Base-by-base conservation (phyloP, 2,888 invertebrate genomes). In the Platypus cylindrus region DNA sequence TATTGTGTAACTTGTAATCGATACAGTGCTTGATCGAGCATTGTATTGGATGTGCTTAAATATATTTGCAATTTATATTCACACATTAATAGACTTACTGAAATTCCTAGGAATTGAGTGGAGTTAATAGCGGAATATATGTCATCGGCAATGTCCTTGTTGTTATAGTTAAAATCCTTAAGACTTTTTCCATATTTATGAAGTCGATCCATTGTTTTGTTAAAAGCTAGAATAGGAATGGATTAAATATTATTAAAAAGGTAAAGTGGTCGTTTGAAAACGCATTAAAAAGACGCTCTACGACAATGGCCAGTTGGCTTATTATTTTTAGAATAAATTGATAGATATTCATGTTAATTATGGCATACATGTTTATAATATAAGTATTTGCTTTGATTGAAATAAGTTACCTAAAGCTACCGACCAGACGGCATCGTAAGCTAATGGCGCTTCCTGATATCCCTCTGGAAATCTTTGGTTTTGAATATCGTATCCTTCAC, bases 391-490 rank as follows among this genome's bases (percentile, higher is more conserved):
- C 26, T 9, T 26, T 26, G 26, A 9, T 14, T 9, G 22, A 20
- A 24, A 15, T 13, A 33, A 39, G 27, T 55, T 63, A 83, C 83
- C 93, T 55, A 98, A 66, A 23, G 97, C 97, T 18, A 97, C 83
- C 24, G 97, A 91, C 98, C 98, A 99, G 30, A 98, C 90, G 7
- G 98, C 98, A 63, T 98, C 98, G 59, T 98, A 98, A 28, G 98
- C 98, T 36, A 98, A 65, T 0, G 98, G 98, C 5, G 98, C 97
- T 65, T 98, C 98, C 56, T 90, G 89, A 63, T 94, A 94, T 8
- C 95, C 94, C 60, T 87, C 89, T 3, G 90, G 90, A 62, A 78
- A 87, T 43, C 83, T 71, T 55, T 82, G 80, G 41, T 85, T 80
- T 57, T 82, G 84, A 48, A 89, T 83, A 56, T 90, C 85, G 60